Evolutionary conservation across 2,797 vertebrate species (phyloP), one percentile per base, ranked within the genome.

Genomic region (Gymnodraco acuticeps): DNA sequence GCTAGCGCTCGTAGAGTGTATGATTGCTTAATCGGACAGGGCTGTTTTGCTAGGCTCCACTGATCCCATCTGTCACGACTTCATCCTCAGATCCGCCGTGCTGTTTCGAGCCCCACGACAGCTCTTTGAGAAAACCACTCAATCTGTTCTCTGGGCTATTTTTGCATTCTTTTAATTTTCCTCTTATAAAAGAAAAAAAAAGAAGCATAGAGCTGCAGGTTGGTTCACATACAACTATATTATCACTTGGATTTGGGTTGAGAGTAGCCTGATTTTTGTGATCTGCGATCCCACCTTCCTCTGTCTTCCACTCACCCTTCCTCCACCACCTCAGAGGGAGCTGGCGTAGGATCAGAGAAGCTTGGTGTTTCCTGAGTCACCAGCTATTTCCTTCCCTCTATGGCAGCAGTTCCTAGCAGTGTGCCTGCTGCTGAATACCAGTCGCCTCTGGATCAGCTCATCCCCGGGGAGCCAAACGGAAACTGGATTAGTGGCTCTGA

Each of bases 41-140:
- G 66, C 73, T 73, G 79, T 80, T 82, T 70, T 64, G 74, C 78
- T 80, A 73, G 74, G 81, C 88, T 85, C 76, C 73, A 65, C 80
- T 80, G 82, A 89, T 91, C 81, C 90, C 91, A 92, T 93, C 91
- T 91, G 92, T 88, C 87, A 89, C 65, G 42, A 87, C 86, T 83
- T 86, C 88, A 90, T 92, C 78, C 69, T 84, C 67, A 51, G 71
- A 86, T 85, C 83, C 61, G 23, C 74, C 72, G 31, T 72, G 87
- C 85, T 83, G 84, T 77, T 86, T 69, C 13, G 10, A 87, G 75
- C 80, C 82, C 83, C 85, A 85, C 31, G 71, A 85, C 76, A 77
- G 87, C 78, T 91, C 87, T 87, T 90, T 87, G 89, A 90, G 87
- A 84, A 90, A 89, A 84, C 62, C 79, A 63, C 77, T 91, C 87